phyloP scores from a whole-genome alignment of 2,888 invertebrate genomes.

The Lasius fuliginosus region DNA sequence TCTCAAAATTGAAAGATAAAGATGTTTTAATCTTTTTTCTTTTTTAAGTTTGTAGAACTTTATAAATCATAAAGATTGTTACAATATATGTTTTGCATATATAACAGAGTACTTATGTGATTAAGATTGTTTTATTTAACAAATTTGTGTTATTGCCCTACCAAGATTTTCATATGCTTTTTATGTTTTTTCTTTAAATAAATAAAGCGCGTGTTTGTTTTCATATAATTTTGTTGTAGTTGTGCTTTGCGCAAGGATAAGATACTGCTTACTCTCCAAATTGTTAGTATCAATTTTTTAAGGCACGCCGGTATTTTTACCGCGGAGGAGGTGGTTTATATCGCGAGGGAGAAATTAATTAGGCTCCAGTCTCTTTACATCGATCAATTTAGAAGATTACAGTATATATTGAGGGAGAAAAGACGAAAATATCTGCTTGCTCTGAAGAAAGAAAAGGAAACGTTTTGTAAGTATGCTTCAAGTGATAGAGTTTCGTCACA shows the following conservation, averaged over 20 bases:
- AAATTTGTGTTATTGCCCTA: background rate
- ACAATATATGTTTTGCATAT: background rate
- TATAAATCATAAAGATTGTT: background rate
- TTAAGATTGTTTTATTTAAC: background rate
- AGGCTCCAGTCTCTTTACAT: conserved; percentile 94
- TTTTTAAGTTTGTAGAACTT: background rate
- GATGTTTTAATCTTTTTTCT: background rate
- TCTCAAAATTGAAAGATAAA: background rate
- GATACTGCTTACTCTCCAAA: conserved; percentile 78
- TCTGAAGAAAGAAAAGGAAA: conserved; percentile 93
- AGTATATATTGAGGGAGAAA: conserved; percentile 91
- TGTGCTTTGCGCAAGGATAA: conserved; percentile 78
- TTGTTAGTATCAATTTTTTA: conserved; percentile 84
- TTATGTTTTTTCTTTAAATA: background rate
- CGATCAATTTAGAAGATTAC: conserved; percentile 93
- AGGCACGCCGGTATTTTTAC: conserved; percentile 96
- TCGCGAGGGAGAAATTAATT: conserved; percentile 92
- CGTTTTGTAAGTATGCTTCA: conserved; percentile 88
- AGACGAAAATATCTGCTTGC: conserved; percentile 91
- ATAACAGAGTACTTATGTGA: background rate
- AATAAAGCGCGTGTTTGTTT: background rate
- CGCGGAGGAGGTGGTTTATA: conserved; percentile 94
- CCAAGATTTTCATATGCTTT: background rate
- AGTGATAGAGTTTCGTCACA: background rate
- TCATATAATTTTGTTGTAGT: conserved; percentile 63